A percentile compares a stretch with the other conserved stretches of the same genome.
Evolutionary conservation across 2,797 vertebrate species (phyloP).

Genomic region (Oceanodroma leucorhoa): DNA sequence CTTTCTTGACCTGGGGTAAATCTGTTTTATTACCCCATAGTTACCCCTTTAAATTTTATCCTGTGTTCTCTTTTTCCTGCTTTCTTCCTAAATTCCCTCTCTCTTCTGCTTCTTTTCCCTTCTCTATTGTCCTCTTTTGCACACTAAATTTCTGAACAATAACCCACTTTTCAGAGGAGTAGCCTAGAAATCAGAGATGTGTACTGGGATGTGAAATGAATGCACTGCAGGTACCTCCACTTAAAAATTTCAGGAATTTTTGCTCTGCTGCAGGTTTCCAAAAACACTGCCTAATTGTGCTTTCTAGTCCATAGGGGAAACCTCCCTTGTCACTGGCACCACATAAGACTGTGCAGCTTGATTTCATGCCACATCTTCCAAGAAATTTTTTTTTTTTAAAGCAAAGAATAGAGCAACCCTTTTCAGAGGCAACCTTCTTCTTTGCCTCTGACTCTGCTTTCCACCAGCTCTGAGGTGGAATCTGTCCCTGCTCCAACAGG

Average conservation of each 20-base stretch:
- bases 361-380: not conserved
- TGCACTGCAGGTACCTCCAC: rapidly evolving
- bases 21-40: not conserved
- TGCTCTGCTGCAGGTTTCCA: not conserved
- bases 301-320: not conserved
- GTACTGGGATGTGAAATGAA: not conserved
- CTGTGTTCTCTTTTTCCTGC: not conserved
- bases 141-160: not conserved
- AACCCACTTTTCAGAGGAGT: not conserved
- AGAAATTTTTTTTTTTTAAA: not conserved
- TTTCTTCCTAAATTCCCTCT: not conserved
- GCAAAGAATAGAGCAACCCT: not conserved
- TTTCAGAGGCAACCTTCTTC: not conserved
- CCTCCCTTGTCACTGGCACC: not conserved
- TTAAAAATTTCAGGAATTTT: not conserved
- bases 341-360: not conserved
- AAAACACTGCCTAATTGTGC: not conserved
- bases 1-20: not conserved
- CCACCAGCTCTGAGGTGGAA: not conserved
- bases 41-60: not conserved
- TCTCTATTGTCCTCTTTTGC: not conserved
- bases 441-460: not conserved
- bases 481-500: not conserved
- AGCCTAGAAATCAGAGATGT: not conserved
- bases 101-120: not conserved